phyloP scores from a whole-genome alignment of 2,888 invertebrate species.

The Trissonchulus sp. region DNA sequence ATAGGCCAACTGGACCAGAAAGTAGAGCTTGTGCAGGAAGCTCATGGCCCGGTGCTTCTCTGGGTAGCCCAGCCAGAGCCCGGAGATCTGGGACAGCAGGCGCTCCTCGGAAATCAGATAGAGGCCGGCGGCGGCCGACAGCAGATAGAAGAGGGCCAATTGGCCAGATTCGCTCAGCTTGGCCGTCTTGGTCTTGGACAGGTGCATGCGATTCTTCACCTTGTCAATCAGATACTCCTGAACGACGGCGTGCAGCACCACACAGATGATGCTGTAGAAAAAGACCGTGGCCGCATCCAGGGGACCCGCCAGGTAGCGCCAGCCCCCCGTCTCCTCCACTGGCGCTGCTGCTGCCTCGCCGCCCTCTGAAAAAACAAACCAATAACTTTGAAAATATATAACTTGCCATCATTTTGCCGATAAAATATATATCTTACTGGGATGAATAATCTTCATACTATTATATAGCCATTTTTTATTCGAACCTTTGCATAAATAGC shows the following conservation, averaged over 20 bases:
- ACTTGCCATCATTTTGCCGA: too few relatives aligned
- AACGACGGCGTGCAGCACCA: slow-evolving; percentile 94
- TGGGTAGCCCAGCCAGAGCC: slow-evolving; percentile 76
- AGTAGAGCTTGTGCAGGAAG: slow-evolving; percentile 86
- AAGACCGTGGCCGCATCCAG: slow-evolving; percentile 87
- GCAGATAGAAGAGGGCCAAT: slow-evolving; percentile 76
- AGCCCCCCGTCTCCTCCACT: too few relatives aligned
- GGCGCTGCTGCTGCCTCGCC: too few relatives aligned
- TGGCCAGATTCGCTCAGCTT: slow-evolving; percentile 97
- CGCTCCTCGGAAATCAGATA: slow-evolving; percentile 68
- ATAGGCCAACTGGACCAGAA: slow-evolving; percentile 81
- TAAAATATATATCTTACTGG: too few relatives aligned
- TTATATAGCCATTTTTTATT: too few relatives aligned
- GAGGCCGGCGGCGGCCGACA: slow-evolving; percentile 83
- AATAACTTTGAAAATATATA: too few relatives aligned
- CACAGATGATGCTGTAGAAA: slow-evolving; percentile 91
- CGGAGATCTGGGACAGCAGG: too few relatives aligned
- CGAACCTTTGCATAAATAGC: too few relatives aligned
- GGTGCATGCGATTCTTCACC: slow-evolving; percentile 62
- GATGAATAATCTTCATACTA: too few relatives aligned
- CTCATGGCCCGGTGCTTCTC: slow-evolving; percentile 54
- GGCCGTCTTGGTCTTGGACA: slow-evolving; percentile 89
- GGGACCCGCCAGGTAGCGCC: slow-evolving; percentile 75
- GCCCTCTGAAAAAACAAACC: too few relatives aligned
- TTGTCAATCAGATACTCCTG: slow-evolving; percentile 91